These are phyloP conservation scores for Enteromius mattozi DNA, from an alignment of 2,797 vertebrate species.

Conservation along the genomic window DNA sequence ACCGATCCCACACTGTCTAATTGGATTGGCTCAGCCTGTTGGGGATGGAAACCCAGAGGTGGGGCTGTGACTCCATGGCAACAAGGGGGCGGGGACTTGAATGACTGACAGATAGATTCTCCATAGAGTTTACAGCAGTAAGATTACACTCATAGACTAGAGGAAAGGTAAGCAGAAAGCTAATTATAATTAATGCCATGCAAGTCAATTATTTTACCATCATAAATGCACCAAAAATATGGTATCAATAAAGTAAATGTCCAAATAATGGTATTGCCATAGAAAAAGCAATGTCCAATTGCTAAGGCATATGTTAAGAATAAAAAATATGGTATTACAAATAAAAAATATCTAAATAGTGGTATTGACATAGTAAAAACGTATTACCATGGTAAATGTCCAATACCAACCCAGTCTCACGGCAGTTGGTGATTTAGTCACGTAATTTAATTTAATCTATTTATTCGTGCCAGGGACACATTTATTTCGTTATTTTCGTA, in stretches of 20 bases:
- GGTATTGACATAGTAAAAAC: no score
- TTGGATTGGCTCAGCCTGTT: slow-evolving; percentile 41
- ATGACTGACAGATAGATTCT: slow-evolving; percentile 30
- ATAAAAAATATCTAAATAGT: no score
- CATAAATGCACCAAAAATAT: neutral
- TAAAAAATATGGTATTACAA: no score
- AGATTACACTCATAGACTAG: neutral
- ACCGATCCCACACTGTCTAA: slow-evolving; percentile 61
- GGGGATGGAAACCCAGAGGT: slow-evolving; percentile 37
- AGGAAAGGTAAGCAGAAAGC: neutral
- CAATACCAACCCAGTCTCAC: no score
- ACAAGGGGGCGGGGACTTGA: slow-evolving; percentile 41
- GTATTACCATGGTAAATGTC: no score
- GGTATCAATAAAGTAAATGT: neutral
- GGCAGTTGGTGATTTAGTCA: no score
- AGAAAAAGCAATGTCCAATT: neutral
- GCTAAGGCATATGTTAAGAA: neutral
- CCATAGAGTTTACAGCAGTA: slow-evolving; percentile 17
- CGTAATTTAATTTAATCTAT: no score
- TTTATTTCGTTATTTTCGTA: no score
- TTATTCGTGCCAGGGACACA: no score
- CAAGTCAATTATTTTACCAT: neutral
- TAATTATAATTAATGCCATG: neutral
- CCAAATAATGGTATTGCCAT: neutral
- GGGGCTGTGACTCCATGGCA: slow-evolving; percentile 44